phyloP scores from a whole-genome alignment of 2,888 invertebrate genomes.

The Incurvaria masculella region DNA sequence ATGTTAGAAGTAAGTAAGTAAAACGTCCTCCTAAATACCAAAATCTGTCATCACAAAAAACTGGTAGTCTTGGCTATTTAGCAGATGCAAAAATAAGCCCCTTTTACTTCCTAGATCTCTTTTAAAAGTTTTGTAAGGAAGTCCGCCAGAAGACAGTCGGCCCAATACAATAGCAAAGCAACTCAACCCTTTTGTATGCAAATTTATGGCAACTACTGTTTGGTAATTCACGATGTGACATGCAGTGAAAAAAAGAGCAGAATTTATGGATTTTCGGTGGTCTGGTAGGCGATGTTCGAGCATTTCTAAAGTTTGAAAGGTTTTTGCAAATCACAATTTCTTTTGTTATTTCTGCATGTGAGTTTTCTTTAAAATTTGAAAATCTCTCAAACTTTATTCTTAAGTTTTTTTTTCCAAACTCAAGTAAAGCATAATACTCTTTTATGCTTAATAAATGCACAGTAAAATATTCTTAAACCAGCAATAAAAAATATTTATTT shows the following conservation, averaged over 20 bases:
- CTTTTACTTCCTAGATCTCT: no score
- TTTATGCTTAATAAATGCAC: no score
- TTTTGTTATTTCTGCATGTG: conserved; percentile 39
- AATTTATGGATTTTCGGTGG: conserved; percentile 49
- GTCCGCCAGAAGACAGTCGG: not conserved
- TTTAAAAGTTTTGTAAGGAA: no score
- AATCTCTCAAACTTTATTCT: conserved; percentile 3
- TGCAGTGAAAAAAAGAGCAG: conserved; percentile 23
- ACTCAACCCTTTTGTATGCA: conserved; percentile 29
- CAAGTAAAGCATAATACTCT: no score
- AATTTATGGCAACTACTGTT: conserved; percentile 40
- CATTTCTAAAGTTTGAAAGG: conserved; percentile 12
- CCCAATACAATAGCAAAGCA: conserved; percentile 22
- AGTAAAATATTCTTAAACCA: no score
- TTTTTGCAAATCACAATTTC: conserved; percentile 44
- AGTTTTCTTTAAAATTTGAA: not conserved
- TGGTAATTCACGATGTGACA: conserved; percentile 31
- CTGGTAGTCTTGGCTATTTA: no score
- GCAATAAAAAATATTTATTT: no score
- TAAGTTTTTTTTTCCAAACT: no score
- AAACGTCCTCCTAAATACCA: no score
- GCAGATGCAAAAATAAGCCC: no score
- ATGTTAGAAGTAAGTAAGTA: no score
- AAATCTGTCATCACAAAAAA: no score
- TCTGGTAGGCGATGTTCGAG: conserved; percentile 27